Base-by-base conservation (phyloP, 2,797 vertebrate species). In the Taenioides sp. region DNA sequence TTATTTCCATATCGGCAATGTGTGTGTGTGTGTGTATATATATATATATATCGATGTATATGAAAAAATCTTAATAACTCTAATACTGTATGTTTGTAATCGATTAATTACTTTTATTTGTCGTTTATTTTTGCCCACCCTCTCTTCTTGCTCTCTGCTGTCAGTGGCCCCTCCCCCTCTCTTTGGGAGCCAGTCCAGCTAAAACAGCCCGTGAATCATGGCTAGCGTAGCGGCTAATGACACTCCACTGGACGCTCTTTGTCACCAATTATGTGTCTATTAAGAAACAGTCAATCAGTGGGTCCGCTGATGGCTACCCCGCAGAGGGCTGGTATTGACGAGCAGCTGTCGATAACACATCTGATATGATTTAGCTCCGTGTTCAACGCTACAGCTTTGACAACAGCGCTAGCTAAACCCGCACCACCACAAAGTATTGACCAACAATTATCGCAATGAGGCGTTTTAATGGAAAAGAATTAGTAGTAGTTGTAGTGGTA, bases 241-340 rank as follows among this genome's bases (percentile, higher is more conserved):
- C 95, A 95, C 94, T 96, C 95, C 90, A 95, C 96, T 94, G 94
- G 93, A 96, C 97, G 94, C 94, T 96, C 96, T 97, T 97, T 97
- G 95, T 97, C 96, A 96, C 96, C 96, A 98, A 98, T 98, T 98
- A 98, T 94, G 91, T 98, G 97, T 98, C 96, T 96, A 97, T 99
- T 98, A 98, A 98, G 94, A 93, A 95, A 92, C 93, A 97, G 96
- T 98, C 96, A 97, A 96, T 98, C 96, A 96, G 95, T 93, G 94
- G 92, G 91, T 94, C 94, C 95, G 95, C 95, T 95, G 96, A 96
- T 94, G 95, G 92, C 92, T 90, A 90, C 92, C 92, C 95, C 94
- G 96, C 96, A 91, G 82, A 85, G 95, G 94, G 90, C 92, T 83
- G 61, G 93, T 95, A 95, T 97, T 95, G 97, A 97, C 94, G 94